Evolutionary conservation across 2,797 vertebrate species (phyloP).

Genomic region (Liasis olivaceus): DNA sequence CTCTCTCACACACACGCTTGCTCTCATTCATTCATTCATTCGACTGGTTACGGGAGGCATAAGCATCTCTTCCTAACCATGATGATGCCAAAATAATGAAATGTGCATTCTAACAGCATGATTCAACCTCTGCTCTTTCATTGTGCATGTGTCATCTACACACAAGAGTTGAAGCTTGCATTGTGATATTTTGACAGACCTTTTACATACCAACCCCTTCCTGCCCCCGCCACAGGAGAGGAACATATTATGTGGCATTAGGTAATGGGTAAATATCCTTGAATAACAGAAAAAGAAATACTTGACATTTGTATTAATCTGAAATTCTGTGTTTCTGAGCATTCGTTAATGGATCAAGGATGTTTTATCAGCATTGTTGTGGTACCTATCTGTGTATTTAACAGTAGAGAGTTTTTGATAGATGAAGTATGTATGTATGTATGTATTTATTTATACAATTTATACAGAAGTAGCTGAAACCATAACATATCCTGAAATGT

Average conservation of each 20-base stretch:
- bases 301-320: neutral
- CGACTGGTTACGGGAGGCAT: neutral
- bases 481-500: conserved; percentile 3
- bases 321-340: neutral
- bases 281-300: neutral
- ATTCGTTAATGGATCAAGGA: no score
- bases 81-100: neutral
- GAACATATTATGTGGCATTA: neutral
- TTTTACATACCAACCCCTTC: neutral
- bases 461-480: neutral
- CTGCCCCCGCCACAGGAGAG: neutral
- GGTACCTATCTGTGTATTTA: neutral
- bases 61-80: neutral
- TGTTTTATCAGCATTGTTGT: neutral
- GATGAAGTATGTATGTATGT: neutral
- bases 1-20: no score
- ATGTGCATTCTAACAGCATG: neutral
- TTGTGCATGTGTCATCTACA: neutral
- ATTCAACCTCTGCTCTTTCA: neutral
- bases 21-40: no score
- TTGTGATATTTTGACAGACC: neutral
- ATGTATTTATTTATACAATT: no score
- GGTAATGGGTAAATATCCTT: neutral
- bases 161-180: neutral
- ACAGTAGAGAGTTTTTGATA: neutral